A percentile compares a stretch with the other conserved stretches of the same genome.
Evolutionary conservation across 1,140 invertebrate genomes (phyloP).

Genomic region (Stegodyphus dumicola): DNA sequence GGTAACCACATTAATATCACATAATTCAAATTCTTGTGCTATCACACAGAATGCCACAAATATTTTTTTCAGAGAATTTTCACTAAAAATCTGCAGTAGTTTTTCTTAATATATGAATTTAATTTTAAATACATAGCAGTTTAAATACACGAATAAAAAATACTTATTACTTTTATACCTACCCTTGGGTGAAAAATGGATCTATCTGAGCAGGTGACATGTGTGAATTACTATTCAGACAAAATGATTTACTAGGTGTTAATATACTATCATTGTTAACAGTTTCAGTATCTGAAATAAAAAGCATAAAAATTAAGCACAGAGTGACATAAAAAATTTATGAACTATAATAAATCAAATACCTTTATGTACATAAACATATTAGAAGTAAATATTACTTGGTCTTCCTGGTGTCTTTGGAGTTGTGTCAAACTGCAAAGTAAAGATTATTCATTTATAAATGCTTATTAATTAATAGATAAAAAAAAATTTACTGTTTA

Average conservation of each 20-base stretch:
- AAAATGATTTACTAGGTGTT: conserved; percentile 30
- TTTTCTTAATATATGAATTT: no score
- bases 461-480: not conserved
- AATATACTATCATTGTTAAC: conserved; percentile 14
- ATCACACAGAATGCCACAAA: no score
- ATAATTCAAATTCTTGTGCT: no score
- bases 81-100: no score
- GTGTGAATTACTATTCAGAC: conserved; percentile 24
- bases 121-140: no score
- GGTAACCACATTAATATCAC: no score
- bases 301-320: not conserved
- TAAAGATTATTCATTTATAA: not conserved
- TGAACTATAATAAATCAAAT: not conserved
- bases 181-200: conserved; percentile 54
- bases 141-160: not conserved
- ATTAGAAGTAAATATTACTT: not conserved
- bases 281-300: not conserved
- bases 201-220: conserved; percentile 47
- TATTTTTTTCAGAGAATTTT: not conserved
- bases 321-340: not conserved
- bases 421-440: conserved; percentile 9
- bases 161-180: not conserved
- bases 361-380: not conserved
- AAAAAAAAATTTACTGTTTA: no score
- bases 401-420: not conserved